Conservation (phyloP, 2,797 vertebrate species). For the Amazona ochrocephala region DNA sequence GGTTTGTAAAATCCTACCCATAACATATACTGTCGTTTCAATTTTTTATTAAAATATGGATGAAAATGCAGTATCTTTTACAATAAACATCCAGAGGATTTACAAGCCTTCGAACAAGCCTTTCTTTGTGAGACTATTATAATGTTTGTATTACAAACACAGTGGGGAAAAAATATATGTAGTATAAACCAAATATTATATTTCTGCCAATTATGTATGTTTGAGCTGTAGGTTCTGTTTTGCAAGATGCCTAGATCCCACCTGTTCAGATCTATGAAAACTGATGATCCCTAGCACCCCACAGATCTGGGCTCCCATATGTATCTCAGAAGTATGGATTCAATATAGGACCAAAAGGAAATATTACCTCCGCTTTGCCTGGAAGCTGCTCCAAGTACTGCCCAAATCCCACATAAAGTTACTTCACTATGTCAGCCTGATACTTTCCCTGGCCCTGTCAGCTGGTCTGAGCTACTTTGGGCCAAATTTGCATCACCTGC, state of each 20-base stretch:
- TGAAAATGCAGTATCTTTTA: background rate
- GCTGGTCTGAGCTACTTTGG: background rate
- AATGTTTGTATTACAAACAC: background rate
- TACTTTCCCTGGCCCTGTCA: background rate
- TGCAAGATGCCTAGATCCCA: background rate
- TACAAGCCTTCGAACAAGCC: background rate
- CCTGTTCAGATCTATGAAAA: background rate
- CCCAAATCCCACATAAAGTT: background rate
- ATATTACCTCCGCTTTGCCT: background rate
- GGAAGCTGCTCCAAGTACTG: background rate
- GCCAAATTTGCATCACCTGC: background rate
- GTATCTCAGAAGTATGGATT: background rate
- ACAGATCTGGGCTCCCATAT: background rate
- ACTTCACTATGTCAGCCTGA: background rate
- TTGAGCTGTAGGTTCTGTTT: background rate
- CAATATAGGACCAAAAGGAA: background rate
- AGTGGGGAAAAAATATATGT: background rate
- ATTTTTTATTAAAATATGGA: background rate
- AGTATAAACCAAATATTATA: background rate
- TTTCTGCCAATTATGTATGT: background rate
- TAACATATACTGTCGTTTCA: background rate
- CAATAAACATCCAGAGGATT: background rate
- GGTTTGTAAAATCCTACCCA: background rate
- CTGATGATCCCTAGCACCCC: accelerated
- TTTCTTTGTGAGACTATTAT: background rate